Base-by-base conservation (phyloP, 2,888 invertebrate species). In the Ptychoptera contaminata region DNA sequence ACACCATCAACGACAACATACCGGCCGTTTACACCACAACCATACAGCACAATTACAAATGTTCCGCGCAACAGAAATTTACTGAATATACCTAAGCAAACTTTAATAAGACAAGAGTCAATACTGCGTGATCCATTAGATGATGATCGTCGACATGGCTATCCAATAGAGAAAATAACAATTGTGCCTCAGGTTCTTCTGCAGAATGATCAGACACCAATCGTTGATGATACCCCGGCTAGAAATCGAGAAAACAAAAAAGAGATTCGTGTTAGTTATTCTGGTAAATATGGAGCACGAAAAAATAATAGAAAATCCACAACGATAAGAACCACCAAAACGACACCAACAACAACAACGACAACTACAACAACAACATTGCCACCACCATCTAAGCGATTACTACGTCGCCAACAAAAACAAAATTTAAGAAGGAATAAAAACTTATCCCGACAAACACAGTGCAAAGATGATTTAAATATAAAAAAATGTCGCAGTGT, bases 171-270 rank as follows among this genome's bases (percentile, higher is more conserved):
- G 23, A 60, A 56, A 46, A 60, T 61, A 14, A 57, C 59, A 9
- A 58, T 61, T 12, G 60, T 61, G 11, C 62, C 65, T 1, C 63
- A 63, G 47, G 62, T 65, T 8, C 53, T 63, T 48, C 44, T 65
- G 14, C 51, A 64, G 2, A 61, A 61, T 43, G 64, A 64, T 52
- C 60, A 61, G 46, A 57, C 55, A 5, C 54, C 54, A 30, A 53
- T 51, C 29, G 53, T 53, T 42, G 50, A 52, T 12, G 51, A 49
- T 23, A 23, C 23, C 3, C 23, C 23, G 10, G 6, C 5, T 1
- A 40, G 30, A 7, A 29, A 40, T 30, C 40, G 40, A 9, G n/a
- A 31, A 15, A 11, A 16, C 7, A 30, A 48, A 30, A 51, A 51
- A n/a, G 49, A 49, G 12, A 47, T 46, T 31, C 39, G 50, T n/a